phyloP scores from a whole-genome alignment of 2,797 vertebrate species.

The Argya squamiceps region DNA sequence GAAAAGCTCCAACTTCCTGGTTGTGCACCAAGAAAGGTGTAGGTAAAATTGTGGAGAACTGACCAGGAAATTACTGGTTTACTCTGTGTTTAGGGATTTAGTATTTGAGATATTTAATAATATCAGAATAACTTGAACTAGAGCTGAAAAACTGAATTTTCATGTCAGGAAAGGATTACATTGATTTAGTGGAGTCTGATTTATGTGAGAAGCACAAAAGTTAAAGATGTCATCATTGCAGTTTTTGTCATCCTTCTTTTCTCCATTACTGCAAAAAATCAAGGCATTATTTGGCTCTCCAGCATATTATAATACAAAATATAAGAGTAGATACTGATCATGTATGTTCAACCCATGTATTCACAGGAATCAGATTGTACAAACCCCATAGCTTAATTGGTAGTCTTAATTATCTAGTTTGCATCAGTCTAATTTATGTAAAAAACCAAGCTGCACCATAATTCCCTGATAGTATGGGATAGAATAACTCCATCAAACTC shows the following conservation, averaged over 20 bases:
- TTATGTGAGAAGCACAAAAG: background rate
- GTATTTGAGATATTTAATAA: background rate
- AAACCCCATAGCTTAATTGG: background rate
- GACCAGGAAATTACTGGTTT: background rate
- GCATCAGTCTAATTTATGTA: background rate
- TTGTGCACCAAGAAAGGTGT: background rate
- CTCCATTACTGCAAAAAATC: background rate
- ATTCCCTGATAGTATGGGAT: background rate
- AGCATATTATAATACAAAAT: background rate
- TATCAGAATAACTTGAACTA: background rate
- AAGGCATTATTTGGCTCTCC: background rate
- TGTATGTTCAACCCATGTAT: background rate
- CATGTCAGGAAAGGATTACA: background rate
- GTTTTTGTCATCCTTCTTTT: background rate
- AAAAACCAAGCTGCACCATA: background rate
- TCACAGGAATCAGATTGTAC: background rate
- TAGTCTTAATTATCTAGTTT: background rate
- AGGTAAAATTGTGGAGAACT: background rate
- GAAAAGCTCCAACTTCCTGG: background rate
- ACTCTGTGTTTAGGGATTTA: background rate
- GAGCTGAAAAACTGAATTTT: background rate
- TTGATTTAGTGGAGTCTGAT: background rate
- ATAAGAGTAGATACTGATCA: background rate
- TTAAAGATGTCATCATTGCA: background rate
- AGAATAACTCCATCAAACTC: background rate